phyloP scores from a whole-genome alignment of 2,797 vertebrate species.

The Paratrypauchen microcephalus region DNA sequence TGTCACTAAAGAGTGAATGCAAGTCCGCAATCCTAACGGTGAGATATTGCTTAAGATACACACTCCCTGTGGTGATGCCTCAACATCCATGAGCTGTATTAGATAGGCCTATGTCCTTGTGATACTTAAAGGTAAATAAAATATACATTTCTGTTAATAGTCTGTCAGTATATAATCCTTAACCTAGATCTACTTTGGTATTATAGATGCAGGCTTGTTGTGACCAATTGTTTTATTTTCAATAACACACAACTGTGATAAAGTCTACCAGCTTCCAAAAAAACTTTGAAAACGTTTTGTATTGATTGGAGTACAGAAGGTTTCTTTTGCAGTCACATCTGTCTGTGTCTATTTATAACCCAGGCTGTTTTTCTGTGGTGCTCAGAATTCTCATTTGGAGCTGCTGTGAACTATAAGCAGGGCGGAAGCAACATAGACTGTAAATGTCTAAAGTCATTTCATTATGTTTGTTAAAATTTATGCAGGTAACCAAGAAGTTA shows the following conservation, averaged over 20 bases:
- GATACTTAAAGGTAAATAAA: neutral
- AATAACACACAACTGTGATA: neutral
- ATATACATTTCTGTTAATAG: neutral
- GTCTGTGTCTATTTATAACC: constrained; percentile 34
- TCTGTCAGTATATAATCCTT: neutral
- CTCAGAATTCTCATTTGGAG: constrained; percentile 3
- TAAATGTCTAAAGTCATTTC: constrained; percentile 1
- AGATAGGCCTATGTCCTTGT: neutral
- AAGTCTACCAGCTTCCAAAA: neutral
- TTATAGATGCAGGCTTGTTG: neutral
- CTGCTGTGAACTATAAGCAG: constrained; percentile 12
- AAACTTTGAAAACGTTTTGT: neutral
- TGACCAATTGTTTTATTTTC: neutral
- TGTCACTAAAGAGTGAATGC: neutral
- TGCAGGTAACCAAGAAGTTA: neutral
- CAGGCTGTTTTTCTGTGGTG: constrained; percentile 32
- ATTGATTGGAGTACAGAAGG: constrained; percentile 6
- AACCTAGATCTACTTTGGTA: neutral
- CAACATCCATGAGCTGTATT: neutral
- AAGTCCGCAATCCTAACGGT: constrained; percentile 47
- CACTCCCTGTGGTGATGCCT: constrained; percentile 47
- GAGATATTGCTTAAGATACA: constrained; percentile 47
- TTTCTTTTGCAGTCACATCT: neutral
- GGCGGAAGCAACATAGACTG: constrained; percentile 6
- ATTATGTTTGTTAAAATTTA: neutral